phyloP scores from a whole-genome alignment of 2,888 invertebrate species.

The Acrobasis suavella region DNA sequence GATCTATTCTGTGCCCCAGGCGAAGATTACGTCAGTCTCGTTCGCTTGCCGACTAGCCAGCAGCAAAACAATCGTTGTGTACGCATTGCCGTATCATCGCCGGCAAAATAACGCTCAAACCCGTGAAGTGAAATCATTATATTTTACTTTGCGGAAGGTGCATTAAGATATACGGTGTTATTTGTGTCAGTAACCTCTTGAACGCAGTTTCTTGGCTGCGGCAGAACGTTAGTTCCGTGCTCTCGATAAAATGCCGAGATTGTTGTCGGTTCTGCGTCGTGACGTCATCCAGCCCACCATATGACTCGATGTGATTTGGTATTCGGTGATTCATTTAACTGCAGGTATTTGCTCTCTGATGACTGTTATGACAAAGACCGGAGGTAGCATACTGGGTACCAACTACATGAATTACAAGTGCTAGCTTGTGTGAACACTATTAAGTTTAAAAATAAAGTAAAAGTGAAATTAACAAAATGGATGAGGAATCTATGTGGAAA shows the following conservation, averaged over 20 bases:
- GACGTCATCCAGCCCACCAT: conserved; percentile 66
- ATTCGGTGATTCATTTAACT: conserved; percentile 60
- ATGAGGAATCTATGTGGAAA: conserved; percentile 91
- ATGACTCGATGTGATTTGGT: conserved; percentile 53
- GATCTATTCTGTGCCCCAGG: conserved; percentile 31
- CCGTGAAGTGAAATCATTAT: background rate
- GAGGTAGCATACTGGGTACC: conserved; percentile 1
- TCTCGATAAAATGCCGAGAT: conserved; percentile 41
- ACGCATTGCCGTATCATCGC: conserved; percentile 35
- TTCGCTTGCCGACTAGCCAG: conserved; percentile 40
- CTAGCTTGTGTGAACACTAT: background rate
- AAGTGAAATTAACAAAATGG: conserved; percentile 55
- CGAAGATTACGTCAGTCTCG: conserved; percentile 67
- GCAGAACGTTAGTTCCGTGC: conserved; percentile 49
- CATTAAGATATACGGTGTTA: conserved; percentile 28
- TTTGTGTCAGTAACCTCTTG: conserved; percentile 54
- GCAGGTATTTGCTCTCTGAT: conserved; percentile 46
- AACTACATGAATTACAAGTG: background rate
- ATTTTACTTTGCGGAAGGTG: conserved; percentile 16
- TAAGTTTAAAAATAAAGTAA: background rate
- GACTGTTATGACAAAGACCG: conserved; percentile 11
- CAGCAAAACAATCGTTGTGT: conserved; percentile 54
- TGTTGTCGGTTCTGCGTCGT: conserved; percentile 52
- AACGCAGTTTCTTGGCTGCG: conserved; percentile 31
- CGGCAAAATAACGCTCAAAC: conserved; percentile 28